Conservation (phyloP, 2,888 invertebrate genomes). For the Himalopsyche japonica region DNA sequence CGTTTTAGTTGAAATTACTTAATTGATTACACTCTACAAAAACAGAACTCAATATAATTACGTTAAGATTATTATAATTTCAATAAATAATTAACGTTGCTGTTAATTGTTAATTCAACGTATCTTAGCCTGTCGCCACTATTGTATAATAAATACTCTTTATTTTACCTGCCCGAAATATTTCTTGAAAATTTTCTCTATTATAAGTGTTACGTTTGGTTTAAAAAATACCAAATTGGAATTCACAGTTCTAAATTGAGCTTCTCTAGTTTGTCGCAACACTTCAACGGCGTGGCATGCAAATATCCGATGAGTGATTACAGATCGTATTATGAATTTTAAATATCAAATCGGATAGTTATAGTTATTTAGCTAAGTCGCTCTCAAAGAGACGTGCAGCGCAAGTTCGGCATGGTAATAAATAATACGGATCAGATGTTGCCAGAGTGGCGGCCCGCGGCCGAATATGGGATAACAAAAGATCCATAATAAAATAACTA, state of each 20-base stretch:
- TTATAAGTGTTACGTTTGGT: too few relatives aligned
- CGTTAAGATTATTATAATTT: too few relatives aligned
- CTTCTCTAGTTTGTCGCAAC: neutral
- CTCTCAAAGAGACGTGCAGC: neutral
- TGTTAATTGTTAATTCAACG: too few relatives aligned
- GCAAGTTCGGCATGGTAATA: conserved; percentile 21
- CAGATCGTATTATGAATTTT: conserved; percentile 14
- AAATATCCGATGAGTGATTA: conserved; percentile 18
- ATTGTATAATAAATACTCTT: too few relatives aligned
- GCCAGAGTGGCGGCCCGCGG: neutral
- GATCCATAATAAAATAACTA: too few relatives aligned
- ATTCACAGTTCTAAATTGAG: neutral
- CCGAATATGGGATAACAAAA: neutral
- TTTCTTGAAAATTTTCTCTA: too few relatives aligned
- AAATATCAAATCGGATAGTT: neutral
- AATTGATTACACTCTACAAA: too few relatives aligned
- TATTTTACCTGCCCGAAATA: too few relatives aligned
- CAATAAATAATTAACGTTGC: too few relatives aligned
- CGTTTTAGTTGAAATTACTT: too few relatives aligned
- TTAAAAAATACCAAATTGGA: neutral
- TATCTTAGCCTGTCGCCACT: too few relatives aligned
- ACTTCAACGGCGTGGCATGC: neutral
- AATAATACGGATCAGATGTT: conserved; percentile 3
- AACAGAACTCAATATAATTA: too few relatives aligned
- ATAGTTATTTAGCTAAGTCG: neutral